Evolutionary conservation across 2,888 invertebrate genomes (phyloP).

Genomic region (Pammene fasciana): DNA sequence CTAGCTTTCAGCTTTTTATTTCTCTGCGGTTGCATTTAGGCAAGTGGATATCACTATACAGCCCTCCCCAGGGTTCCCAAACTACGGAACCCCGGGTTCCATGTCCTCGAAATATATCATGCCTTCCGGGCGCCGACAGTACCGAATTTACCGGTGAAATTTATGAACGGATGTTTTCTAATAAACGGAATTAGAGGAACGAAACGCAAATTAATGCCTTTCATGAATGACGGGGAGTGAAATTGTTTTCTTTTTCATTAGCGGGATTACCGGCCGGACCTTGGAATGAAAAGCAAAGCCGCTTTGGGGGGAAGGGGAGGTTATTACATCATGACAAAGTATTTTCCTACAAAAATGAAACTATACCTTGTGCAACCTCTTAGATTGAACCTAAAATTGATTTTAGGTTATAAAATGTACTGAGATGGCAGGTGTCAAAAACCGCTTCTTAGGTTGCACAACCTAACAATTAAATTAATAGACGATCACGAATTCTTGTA

Average conservation of each 20-base stretch:
- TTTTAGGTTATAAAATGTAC: too few species aligned
- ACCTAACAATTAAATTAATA: background rate
- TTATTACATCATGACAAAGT: background rate
- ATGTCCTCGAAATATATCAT: conserved; percentile 30
- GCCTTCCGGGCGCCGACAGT: conserved; percentile 32
- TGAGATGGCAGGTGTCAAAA: too few species aligned
- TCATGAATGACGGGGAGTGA: conserved; percentile 16
- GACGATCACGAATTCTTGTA: background rate
- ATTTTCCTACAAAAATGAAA: background rate
- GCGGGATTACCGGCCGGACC: conserved; percentile 9
- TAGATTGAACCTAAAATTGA: too few species aligned
- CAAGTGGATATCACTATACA: conserved; percentile 37
- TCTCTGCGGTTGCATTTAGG: conserved; percentile 42
- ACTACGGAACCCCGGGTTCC: conserved; percentile 14
- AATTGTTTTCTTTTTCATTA: conserved; percentile 25
- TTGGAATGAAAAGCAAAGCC: conserved; percentile 5
- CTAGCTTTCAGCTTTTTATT: conserved; percentile 60
- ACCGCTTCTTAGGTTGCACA: too few species aligned
- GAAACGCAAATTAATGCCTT: conserved; percentile 34
- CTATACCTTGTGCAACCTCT: too few species aligned
- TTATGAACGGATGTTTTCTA: conserved; percentile 40
- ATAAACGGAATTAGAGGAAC: conserved; percentile 38
- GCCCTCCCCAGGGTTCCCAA: conserved; percentile 16
- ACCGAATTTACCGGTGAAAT: conserved; percentile 33
- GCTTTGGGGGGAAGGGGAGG: background rate